These are phyloP conservation scores for Propithecus coquereli DNA, from an alignment of 2,113 vertebrate genomes.

Conservation along the genomic window DNA sequence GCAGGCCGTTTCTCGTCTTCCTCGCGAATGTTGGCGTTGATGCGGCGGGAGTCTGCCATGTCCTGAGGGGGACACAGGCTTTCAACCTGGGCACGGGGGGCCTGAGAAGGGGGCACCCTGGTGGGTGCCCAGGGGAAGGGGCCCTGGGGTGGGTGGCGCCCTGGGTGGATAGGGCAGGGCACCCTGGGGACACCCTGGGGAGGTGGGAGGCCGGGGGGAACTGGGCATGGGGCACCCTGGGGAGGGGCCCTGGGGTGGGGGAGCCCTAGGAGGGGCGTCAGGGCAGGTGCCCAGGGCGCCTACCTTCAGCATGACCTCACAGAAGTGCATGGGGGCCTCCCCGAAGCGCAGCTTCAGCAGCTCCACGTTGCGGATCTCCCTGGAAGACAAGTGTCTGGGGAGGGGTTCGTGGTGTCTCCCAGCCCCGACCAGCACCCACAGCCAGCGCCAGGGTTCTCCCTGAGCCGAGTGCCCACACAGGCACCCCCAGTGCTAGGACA, in stretches of 20 bases:
- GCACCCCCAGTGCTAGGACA: no score
- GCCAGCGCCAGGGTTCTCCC: fast-evolving
- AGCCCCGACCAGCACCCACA: fast-evolving
- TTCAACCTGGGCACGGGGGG: fast-evolving
- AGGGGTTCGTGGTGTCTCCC: not conserved
- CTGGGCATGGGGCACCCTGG: no score
- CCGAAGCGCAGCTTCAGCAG: conserved; percentile 97
- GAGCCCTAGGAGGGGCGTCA: fast-evolving
- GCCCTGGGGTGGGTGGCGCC: no score
- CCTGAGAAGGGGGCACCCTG: not conserved
- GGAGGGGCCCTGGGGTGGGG: no score
- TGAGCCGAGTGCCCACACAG: not conserved
- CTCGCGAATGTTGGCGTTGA: conserved; percentile 94
- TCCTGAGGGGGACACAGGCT: conserved; percentile 81
- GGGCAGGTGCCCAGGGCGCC: fast-evolving
- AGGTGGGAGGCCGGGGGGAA: no score
- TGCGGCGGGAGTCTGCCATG: conserved; percentile 95
- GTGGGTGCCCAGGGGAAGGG: fast-evolving
- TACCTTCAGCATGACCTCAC: conserved; percentile 97
- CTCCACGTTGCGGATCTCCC: conserved; percentile 98
- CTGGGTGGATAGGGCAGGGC: no score
- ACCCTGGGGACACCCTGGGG: no score
- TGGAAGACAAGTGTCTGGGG: conserved; percentile 57
- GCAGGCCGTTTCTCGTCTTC: conserved; percentile 90
- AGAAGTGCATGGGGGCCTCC: conserved; percentile 98